Percentiles rank a stretch among this genome's conserved stretches.
phyloP scores from a whole-genome alignment of 2,888 invertebrate genomes.

The Axea sp. region DNA sequence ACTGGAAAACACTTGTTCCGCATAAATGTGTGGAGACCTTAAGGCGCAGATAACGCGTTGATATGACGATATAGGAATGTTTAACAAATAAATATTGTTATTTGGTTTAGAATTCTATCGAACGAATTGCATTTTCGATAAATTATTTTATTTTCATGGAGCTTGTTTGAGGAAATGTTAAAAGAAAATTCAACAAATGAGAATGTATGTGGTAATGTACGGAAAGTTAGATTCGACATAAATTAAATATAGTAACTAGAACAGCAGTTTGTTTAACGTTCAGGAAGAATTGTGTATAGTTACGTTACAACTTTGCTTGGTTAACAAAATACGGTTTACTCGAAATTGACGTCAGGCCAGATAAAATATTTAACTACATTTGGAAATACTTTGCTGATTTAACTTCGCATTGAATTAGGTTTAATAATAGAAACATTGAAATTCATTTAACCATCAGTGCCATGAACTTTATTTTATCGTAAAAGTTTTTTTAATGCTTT shows the following conservation, averaged over 20 bases:
- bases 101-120: no score
- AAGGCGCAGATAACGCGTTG: no score
- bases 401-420: no score
- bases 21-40: slow-evolving; percentile 34
- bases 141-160: no score
- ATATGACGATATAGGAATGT: slow-evolving; percentile 6
- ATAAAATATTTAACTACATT: slow-evolving; percentile 8
- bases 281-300: slow-evolving; percentile 29
- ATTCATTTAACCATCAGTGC: no score
- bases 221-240: slow-evolving; percentile 47
- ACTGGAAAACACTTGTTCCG: slow-evolving; percentile 53
- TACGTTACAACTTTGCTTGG: slow-evolving; percentile 32
- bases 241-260: slow-evolving; percentile 61
- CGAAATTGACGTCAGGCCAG: neutral
- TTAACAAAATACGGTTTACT: slow-evolving; percentile 36
- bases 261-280: slow-evolving; percentile 56
- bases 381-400: neutral
- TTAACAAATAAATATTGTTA: slow-evolving; percentile 3
- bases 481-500: no score
- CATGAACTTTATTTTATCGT: no score
- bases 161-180: neutral
- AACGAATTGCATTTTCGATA: no score
- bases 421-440: no score
- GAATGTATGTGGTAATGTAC: slow-evolving; percentile 4
- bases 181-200: slow-evolving; percentile 6